Evolutionary conservation across 1,140 invertebrate genomes (phyloP).

Genomic region (Drosophila bocqueti): DNA sequence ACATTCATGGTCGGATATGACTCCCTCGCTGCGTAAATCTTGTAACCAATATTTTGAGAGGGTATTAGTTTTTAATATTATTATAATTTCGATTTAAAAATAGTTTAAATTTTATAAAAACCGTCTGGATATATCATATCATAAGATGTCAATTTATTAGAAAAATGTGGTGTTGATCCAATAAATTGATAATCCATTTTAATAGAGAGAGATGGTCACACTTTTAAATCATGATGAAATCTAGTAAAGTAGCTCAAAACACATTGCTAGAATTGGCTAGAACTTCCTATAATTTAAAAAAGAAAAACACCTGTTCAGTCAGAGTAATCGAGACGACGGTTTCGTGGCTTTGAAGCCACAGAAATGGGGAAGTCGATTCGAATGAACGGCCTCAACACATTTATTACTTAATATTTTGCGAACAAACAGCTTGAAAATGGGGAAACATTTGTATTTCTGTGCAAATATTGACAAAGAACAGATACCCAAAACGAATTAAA

Average conservation of each 20-base stretch:
- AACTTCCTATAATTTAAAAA: not conserved
- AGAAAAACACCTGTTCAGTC: constrained; percentile 54
- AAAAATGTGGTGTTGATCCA: no score
- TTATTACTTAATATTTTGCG: constrained; percentile 63
- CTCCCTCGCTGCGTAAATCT: no score
- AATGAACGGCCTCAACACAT: constrained; percentile 4
- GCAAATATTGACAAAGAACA: constrained; percentile 50
- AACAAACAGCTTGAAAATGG: constrained; percentile 39
- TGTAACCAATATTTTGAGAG: no score
- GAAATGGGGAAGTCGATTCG: constrained; percentile 21
- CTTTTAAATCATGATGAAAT: no score
- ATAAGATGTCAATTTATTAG: no score
- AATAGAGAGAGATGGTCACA: no score
- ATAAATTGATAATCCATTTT: no score
- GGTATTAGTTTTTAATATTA: no score
- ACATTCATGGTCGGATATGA: no score
- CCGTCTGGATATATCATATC: no score
- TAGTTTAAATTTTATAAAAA: no score
- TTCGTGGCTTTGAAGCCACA: constrained; percentile 11
- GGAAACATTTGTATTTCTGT: constrained; percentile 25
- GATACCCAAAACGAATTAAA: constrained; percentile 32
- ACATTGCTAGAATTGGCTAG: not conserved
- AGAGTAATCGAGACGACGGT: not conserved
- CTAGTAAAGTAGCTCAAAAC: not conserved
- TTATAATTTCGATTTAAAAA: no score